These are phyloP conservation scores for Lepidochitona cinerea DNA, from an alignment of 2,888 invertebrate genomes.

Conservation along the genomic window DNA sequence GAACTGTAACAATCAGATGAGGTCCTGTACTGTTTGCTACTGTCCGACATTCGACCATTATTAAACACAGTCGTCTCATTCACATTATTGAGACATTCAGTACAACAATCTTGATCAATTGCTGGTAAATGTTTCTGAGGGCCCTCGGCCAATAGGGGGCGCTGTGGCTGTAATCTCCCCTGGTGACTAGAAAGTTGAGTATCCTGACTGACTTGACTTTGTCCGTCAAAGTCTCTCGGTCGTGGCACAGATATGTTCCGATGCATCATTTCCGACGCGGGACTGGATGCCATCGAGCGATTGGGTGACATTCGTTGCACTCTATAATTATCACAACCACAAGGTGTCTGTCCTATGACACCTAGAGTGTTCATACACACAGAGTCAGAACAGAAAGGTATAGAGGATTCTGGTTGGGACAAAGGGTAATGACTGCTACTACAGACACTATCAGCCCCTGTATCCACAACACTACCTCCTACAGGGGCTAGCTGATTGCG, in stretches of 20 bases:
- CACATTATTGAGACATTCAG: not conserved
- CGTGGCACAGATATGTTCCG: slow-evolving; percentile 48
- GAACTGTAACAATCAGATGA: slow-evolving; percentile 39
- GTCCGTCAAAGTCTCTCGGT: slow-evolving; percentile 56
- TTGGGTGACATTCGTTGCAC: not conserved
- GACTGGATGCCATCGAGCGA: slow-evolving; percentile 1
- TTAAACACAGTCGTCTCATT: not conserved
- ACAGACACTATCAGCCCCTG: slow-evolving; percentile 3
- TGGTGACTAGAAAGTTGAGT: slow-evolving; percentile 1
- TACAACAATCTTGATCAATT: not conserved
- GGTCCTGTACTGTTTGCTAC: not conserved
- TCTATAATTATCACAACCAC: not conserved
- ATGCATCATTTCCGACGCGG: slow-evolving; percentile 35
- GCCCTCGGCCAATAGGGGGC: not conserved
- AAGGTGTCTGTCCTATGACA: slow-evolving; percentile 39
- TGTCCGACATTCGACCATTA: not conserved
- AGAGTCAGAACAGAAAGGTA: slow-evolving; percentile 23
- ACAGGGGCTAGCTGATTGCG: slow-evolving; percentile 36
- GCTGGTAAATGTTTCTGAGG: not conserved
- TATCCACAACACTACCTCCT: slow-evolving; percentile 16
- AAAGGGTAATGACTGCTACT: slow-evolving; percentile 5
- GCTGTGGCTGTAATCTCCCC: not conserved
- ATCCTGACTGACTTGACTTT: slow-evolving; percentile 48
- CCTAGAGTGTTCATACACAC: slow-evolving; percentile 30
- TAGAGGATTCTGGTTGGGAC: slow-evolving; percentile 9